Conservation (phyloP, 2,888 invertebrate species). For the Andrena haemorrhoa region DNA sequence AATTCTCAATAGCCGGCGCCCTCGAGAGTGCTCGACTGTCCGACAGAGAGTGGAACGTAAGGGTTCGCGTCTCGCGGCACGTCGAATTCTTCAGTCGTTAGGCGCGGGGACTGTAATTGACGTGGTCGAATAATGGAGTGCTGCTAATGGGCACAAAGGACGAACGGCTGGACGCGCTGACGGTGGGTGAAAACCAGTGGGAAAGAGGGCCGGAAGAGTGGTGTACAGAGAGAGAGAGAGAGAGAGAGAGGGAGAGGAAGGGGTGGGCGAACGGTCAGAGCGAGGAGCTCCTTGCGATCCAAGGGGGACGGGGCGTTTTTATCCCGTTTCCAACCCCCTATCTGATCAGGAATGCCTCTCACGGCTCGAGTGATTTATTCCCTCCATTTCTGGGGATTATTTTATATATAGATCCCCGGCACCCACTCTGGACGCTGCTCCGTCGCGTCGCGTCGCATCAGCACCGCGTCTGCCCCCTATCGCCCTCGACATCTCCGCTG, state of each 20-base stretch:
- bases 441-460: conserved; percentile 41
- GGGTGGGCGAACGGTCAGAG: conserved; percentile 64
- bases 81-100: conserved; percentile 72
- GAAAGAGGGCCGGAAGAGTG: background rate
- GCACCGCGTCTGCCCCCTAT: conserved; percentile 47
- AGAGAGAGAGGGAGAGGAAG: conserved; percentile 5
- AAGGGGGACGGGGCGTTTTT: conserved; percentile 73
- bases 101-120: conserved; percentile 71
- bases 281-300: conserved; percentile 67
- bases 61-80: conserved; percentile 57
- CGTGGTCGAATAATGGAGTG: conserved; percentile 73
- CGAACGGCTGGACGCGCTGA: conserved; percentile 45
- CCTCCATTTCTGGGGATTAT: conserved; percentile 77
- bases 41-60: conserved; percentile 50
- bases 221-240: conserved; percentile 16
- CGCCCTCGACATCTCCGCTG: conserved; percentile 29
- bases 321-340: conserved; percentile 69
- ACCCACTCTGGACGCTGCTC: conserved; percentile 35
- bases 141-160: conserved; percentile 69
- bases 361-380: conserved; percentile 77
- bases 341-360: conserved; percentile 77
- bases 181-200: conserved; percentile 50
- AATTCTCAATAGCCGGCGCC: conserved; percentile 42
- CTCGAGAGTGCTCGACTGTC: conserved; percentile 58
- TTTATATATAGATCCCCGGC: conserved; percentile 68